A percentile compares a stretch with the other conserved stretches of the same genome.
Evolutionary conservation across 2,888 invertebrate species (phyloP).

Genomic region (Ichneumoninae sp.): DNA sequence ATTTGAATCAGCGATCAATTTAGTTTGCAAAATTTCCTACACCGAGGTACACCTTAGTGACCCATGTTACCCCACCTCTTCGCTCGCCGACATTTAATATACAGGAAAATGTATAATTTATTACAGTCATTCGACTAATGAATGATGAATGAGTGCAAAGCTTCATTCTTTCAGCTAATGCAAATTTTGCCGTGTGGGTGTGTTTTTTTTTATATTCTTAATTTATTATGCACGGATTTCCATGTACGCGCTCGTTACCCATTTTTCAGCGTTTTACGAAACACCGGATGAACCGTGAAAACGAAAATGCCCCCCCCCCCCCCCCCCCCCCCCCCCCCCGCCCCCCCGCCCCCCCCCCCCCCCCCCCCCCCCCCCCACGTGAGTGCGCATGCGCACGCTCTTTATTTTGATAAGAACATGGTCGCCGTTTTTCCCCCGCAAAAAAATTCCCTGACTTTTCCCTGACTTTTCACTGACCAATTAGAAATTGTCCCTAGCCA

Average conservation of each 20-base stretch:
- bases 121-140: neutral
- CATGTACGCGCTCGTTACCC: slow-evolving; percentile 24
- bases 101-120: neutral
- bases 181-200: neutral
- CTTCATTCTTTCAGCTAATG: neutral
- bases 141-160: neutral
- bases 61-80: neutral
- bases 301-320: slow-evolving; percentile 32
- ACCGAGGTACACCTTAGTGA: too few relatives aligned
- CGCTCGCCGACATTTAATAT: neutral
- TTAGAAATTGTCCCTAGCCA: too few relatives aligned
- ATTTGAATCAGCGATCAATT: too few relatives aligned
- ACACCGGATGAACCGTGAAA: slow-evolving; percentile 10
- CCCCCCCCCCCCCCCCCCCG: too few relatives aligned
- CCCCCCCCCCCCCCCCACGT: too few relatives aligned
- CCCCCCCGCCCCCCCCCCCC: too few relatives aligned
- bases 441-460: too few relatives aligned
- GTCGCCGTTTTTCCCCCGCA: too few relatives aligned
- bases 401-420: too few relatives aligned
- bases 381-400: too few relatives aligned
- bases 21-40: too few relatives aligned
- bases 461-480: too few relatives aligned
- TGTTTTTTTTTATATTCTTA: neutral
- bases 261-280: neutral
- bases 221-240: slow-evolving; percentile 33